Evolutionary conservation across 1,140 invertebrate species (phyloP), one percentile per base, ranked within the genome.

Genomic region (Sycophila sp.): DNA sequence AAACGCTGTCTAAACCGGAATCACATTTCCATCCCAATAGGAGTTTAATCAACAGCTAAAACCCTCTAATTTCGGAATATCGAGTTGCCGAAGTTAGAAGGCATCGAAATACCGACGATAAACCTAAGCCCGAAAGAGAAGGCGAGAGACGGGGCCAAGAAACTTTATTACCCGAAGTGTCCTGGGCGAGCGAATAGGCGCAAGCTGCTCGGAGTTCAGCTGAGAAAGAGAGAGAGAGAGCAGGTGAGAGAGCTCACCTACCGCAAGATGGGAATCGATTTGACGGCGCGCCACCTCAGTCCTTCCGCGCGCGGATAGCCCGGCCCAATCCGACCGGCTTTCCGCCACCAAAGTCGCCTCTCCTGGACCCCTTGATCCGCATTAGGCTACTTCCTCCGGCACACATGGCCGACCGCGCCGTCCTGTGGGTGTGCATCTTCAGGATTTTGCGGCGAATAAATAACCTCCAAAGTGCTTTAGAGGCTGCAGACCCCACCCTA

Each of bases 211-310:
- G n/a, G n/a, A n/a, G n/a, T n/a, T n/a, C n/a, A n/a, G n/a, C n/a
- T n/a, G n/a, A n/a, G n/a, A n/a, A n/a, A n/a, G n/a, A n/a, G n/a
- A n/a, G n/a, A n/a, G n/a, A 19, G 17, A 10, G 17, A 17, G 22
- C 13, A 13, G 22, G 30, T 3, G 34, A 58, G 42, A 22, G 13
- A 51, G 24, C 47, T 11, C 11, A 2, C 22, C 7, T 58, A 58
- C n/a, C 36, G 28, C 8, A 32, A 55, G 51, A 32, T n/a, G 15
- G 19, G 51, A 55, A 55, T 55, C 51, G 28, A 55, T 55, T 55
- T 17, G 51, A 55, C 15, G 51, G 28, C 28, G 32, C 30, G 19
- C 26, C 4, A 32, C 51, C 32, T 55, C 15, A 8, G 28, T 17
- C 24, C 47, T 28, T 28, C 30, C 26, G 26, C 47, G 47, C n/a